These are phyloP conservation scores for Spatula clypeata DNA, from an alignment of 2,797 vertebrate genomes.

Conservation along the genomic window DNA sequence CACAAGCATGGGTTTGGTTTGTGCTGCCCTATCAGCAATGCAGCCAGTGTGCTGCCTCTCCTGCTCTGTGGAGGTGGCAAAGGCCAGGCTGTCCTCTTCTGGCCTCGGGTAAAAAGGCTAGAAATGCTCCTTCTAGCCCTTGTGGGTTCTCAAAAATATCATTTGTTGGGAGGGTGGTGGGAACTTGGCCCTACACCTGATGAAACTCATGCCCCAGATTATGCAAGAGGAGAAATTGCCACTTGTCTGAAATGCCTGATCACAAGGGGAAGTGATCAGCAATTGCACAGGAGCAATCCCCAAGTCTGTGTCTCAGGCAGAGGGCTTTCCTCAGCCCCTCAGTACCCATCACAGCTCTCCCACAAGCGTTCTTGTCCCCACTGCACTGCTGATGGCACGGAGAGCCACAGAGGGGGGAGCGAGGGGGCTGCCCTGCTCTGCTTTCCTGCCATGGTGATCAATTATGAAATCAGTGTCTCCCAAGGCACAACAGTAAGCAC, in stretches of 20 bases:
- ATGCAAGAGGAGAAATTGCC: neutral
- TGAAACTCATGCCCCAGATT: neutral
- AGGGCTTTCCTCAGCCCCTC: neutral
- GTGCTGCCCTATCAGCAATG: neutral
- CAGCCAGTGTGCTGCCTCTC: neutral
- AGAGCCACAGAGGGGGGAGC: accelerated
- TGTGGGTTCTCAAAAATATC: neutral
- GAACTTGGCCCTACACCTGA: neutral
- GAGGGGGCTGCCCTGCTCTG: neutral
- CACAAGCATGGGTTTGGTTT: neutral
- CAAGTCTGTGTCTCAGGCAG: neutral
- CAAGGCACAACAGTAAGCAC: neutral
- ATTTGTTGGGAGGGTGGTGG: neutral
- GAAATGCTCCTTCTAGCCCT: neutral
- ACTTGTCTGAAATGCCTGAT: neutral
- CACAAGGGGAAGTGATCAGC: neutral
- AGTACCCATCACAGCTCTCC: neutral
- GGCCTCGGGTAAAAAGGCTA: neutral
- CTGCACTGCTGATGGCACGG: neutral
- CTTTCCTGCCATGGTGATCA: neutral
- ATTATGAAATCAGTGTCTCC: neutral
- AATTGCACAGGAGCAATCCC: neutral
- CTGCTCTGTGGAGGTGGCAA: neutral
- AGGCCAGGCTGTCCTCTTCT: neutral
- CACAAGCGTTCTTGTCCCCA: neutral